These are phyloP conservation scores for Drosophila paramelanica DNA, from an alignment of 2,888 invertebrate species.

Conservation along the genomic window DNA sequence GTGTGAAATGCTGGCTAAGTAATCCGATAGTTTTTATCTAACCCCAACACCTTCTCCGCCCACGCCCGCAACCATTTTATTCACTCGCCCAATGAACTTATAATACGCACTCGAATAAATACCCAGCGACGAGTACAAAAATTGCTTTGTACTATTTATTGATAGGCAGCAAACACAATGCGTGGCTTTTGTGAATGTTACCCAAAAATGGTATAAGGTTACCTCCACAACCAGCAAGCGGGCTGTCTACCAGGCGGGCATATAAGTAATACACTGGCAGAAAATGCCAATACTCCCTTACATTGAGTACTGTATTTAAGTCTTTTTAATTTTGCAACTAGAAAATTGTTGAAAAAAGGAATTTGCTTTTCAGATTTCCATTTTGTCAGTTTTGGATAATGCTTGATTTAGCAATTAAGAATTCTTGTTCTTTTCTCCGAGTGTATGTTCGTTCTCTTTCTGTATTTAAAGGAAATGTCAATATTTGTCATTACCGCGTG, in stretches of 20 bases:
- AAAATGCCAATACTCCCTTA: not conserved
- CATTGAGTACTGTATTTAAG: too few species aligned
- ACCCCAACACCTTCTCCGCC: not conserved
- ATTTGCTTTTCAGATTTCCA: not conserved
- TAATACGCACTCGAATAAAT: slow-evolving; percentile 6
- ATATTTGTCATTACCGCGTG: slow-evolving; percentile 77
- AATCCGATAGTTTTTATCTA: slow-evolving; percentile 54
- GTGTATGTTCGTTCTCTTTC: slow-evolving; percentile 7
- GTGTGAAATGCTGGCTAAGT: slow-evolving; percentile 64
- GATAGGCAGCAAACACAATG: slow-evolving; percentile 37
- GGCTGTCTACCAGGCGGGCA: not conserved
- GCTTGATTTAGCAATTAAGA: not conserved
- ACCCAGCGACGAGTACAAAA: not conserved
- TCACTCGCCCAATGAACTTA: slow-evolving; percentile 14
- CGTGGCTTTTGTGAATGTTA: slow-evolving; percentile 45
- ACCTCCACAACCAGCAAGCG: slow-evolving; percentile 27
- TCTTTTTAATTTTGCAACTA: too few species aligned
- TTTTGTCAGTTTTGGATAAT: not conserved
- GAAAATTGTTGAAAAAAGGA: too few species aligned
- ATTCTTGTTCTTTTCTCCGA: not conserved
- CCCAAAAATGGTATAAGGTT: slow-evolving; percentile 55
- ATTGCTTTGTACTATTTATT: slow-evolving; percentile 48
- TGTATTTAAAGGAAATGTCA: slow-evolving; percentile 64
- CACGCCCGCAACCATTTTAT: slow-evolving; percentile 1
- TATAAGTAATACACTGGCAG: not conserved